Base-by-base conservation (phyloP, 2,113 vertebrate species). In the Corydoras maculifer region DNA sequence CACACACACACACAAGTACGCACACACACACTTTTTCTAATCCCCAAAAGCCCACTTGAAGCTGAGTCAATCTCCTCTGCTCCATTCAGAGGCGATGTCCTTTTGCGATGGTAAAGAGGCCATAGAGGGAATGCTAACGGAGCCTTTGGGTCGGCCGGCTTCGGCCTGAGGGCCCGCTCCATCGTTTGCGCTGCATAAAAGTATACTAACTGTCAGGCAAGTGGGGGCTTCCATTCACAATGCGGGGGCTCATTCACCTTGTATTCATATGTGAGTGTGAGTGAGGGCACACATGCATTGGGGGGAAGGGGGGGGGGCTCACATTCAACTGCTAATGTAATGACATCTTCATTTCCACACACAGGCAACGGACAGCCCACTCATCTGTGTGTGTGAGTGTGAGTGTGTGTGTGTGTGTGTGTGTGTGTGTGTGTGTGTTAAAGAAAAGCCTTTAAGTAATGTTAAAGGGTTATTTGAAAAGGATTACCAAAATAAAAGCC, bases 241-340 rank as follows among this genome's bases (percentile, higher is more conserved):
- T 13, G 57, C 65, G 68, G 72, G 68, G 53, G 68, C 65, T 73
- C 67, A 73, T 76, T 76, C 72, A 67, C 74, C 73, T 73, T 57
- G 62, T 68, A 73, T 78, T 73, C 70, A 64, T 77, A 61, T 77
- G 72, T 74, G 71, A 15, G 55, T 65, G 71, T 66, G 54, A 29
- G 57, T 59, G 55, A 13, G 58, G 7, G 31, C 15, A 25, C 57
- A 53, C 58, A 10, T 54, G 69, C 11, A 30, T 25, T 25, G 18
- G 18, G 18, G 18, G 18, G 18, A 25, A 25, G 18, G n/a, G 9
- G 30, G 62, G 75, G 80, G 89, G 79, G 69, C 62, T 15, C 12
- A 88, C 81, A 90, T 92, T 93, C 87, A 89, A 72, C 86, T 91
- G 90, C 35, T 68, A 59, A 89, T 91, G 90, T 90, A 90, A 88